Conservation (phyloP, 2,888 invertebrate species). For the Hydroisotoma schaefferi region DNA sequence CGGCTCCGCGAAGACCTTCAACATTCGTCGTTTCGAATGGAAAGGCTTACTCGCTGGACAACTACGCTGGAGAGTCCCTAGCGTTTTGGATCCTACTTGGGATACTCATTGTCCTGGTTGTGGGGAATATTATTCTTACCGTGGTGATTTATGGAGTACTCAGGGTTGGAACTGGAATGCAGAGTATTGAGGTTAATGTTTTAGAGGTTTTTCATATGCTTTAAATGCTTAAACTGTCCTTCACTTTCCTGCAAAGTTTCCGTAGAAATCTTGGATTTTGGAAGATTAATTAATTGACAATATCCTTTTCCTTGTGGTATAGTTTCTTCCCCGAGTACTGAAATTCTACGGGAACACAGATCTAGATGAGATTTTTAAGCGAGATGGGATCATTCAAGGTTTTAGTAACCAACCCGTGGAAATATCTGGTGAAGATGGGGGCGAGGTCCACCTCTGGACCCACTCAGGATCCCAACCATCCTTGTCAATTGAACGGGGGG, state of each 20-base stretch:
- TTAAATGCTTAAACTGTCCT: slow-evolving; percentile 48
- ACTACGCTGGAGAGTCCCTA: slow-evolving; percentile 57
- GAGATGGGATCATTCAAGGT: slow-evolving; percentile 65
- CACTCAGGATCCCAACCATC: slow-evolving; percentile 48
- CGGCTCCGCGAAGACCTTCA: slow-evolving; percentile 22
- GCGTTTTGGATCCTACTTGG: slow-evolving; percentile 72
- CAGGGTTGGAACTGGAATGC: slow-evolving; percentile 72
- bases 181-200: slow-evolving; percentile 73
- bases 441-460: slow-evolving; percentile 49
- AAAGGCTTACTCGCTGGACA: slow-evolving; percentile 38
- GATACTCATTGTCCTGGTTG: slow-evolving; percentile 66
- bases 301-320: slow-evolving; percentile 52
- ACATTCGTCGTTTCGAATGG: slow-evolving; percentile 37
- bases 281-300: neutral
- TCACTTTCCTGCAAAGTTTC: neutral
- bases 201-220: slow-evolving; percentile 60
- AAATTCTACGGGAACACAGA: slow-evolving; percentile 76
- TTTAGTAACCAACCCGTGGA: slow-evolving; percentile 59
- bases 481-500: slow-evolving; percentile 62
- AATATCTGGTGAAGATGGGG: slow-evolving; percentile 54
- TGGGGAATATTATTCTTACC: slow-evolving; percentile 73
- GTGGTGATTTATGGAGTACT: slow-evolving; percentile 76
- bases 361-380: slow-evolving; percentile 70
- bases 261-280: neutral
- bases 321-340: slow-evolving; percentile 64